Conservation (phyloP, 1,140 invertebrate genomes). For the Leptestheria dahalacensis region DNA sequence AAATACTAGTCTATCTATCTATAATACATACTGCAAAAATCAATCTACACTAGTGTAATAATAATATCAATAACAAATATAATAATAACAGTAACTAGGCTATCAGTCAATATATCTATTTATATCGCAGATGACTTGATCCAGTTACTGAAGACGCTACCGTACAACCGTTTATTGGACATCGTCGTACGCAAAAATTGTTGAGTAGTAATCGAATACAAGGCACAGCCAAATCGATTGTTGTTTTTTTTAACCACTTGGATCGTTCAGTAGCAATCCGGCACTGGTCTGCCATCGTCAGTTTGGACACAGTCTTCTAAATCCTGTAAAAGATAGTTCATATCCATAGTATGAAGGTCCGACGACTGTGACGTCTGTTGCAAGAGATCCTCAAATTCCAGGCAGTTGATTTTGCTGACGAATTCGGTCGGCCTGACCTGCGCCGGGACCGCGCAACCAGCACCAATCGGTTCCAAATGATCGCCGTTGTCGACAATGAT, state of each 20-base stretch:
- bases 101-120: too few species aligned
- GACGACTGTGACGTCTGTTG: constrained; percentile 1
- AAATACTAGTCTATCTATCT: too few species aligned
- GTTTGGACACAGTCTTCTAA: constrained; percentile 4
- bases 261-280: constrained; percentile 9
- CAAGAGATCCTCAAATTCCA: constrained; percentile 5
- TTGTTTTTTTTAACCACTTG: too few species aligned
- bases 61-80: too few species aligned
- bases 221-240: too few species aligned
- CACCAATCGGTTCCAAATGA: too few species aligned
- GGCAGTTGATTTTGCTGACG: background rate
- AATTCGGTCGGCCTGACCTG: constrained; percentile 2
- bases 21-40: too few species aligned
- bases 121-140: constrained; percentile 34
- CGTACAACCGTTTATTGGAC: constrained; percentile 20
- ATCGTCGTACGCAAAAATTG: constrained; percentile 17
- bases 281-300: background rate
- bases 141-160: constrained; percentile 28
- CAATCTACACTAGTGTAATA: too few species aligned
- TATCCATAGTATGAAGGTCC: constrained; percentile 8
- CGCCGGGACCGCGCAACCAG: background rate
- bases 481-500: background rate
- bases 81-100: too few species aligned
- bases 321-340: constrained; percentile 8
- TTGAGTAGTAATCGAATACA: too few species aligned